Evolutionary conservation across 1,140 invertebrate genomes (phyloP), one percentile per base, ranked within the genome.

Genomic region (Cotesia glomerata): DNA sequence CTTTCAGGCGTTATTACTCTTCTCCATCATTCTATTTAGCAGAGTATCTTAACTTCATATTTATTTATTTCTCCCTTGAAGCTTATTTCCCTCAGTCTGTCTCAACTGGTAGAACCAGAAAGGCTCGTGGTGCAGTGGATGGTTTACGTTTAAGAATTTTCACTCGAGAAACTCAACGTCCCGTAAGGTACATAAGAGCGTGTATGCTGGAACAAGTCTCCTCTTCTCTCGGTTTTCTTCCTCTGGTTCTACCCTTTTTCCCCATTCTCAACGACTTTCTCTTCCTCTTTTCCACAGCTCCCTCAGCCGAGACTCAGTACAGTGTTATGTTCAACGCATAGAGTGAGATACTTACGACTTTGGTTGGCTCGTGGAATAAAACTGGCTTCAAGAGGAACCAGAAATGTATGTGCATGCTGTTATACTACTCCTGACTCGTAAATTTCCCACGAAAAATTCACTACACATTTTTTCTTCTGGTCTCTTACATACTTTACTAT

Each of bases 101-200:
- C 39, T 45, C 11, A 45, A 45, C 39, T 45, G 1, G 39, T 45
- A 45, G 2, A 9, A 45, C 39, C 39, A 45, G 39, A 2, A 45
- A 11, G 2, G 11, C 39, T 45, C 39, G 5, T 45, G 39, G 11
- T 45, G 39, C 39, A 45, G 39, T 45, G 39, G 39, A 45, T 32
- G 34, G 54, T 32, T 59, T 69, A 58, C 56, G 58, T 54, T 14
- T 26, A 34, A 54, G 39, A 69, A 69, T 69, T 69, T 69, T 59
- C 67, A 69, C 54, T 69, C 39, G 54, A 18, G 58, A 69, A 54
- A 69, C 67, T 69, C 54, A 58, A 11, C 32, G n/a, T 52, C 16
- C 14, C 35, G 34, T 18, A 5, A n/a, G 13, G 54, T 54, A 35
- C 4, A 35, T 34, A 35, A 16, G 32, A 56, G 18, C 14, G 11